Evolutionary conservation across 2,113 vertebrate genomes (phyloP).

Genomic region (Lates calcarifer): DNA sequence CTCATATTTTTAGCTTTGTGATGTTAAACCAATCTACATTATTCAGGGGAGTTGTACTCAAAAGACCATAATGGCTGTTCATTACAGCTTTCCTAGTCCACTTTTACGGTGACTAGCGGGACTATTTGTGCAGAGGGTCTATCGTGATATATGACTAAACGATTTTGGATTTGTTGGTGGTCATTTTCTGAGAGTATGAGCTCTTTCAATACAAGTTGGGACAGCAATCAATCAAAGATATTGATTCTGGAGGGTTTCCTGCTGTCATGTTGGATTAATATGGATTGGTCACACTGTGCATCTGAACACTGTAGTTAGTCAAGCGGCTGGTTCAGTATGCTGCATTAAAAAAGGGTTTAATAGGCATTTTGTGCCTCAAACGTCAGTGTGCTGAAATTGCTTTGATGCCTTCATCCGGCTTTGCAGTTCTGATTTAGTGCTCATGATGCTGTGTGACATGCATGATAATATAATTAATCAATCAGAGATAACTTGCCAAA

Average conservation of each 20-base stretch:
- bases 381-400: conserved; percentile 44
- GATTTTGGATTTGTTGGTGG: conserved; percentile 38
- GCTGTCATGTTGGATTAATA: conserved; percentile 76
- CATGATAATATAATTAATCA: conserved; percentile 61
- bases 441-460: conserved; percentile 40
- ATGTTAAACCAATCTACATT: conserved; percentile 7
- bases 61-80: background rate
- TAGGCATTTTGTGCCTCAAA: conserved; percentile 59
- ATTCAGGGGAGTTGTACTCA: background rate
- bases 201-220: conserved; percentile 46
- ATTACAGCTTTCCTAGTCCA: conserved; percentile 5
- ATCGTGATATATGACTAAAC: conserved; percentile 20
- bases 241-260: conserved; percentile 72
- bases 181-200: conserved; percentile 41
- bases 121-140: conserved; percentile 14
- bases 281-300: conserved; percentile 73
- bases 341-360: conserved; percentile 56
- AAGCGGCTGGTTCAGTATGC: conserved; percentile 51
- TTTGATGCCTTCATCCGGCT: conserved; percentile 71
- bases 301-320: conserved; percentile 62
- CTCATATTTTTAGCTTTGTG: background rate
- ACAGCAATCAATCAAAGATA: conserved; percentile 73
- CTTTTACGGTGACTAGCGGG: conserved; percentile 6
- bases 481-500: conserved; percentile 34
- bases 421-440: conserved; percentile 54